A percentile compares a stretch with the other conserved stretches of the same genome.
phyloP scores from a whole-genome alignment of 2,797 vertebrate genomes.

The Anas bernieri region DNA sequence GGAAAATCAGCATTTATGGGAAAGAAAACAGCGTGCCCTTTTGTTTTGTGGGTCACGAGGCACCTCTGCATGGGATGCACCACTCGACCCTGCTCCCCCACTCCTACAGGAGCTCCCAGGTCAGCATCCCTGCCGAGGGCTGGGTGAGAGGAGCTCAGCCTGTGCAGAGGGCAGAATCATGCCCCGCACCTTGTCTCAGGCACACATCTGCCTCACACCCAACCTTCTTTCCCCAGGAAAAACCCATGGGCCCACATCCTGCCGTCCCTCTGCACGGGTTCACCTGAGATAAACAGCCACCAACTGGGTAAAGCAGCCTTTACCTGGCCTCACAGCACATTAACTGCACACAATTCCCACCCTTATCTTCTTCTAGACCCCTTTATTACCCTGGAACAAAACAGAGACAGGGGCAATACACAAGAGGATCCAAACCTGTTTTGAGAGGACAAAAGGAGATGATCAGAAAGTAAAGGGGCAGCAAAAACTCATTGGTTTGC shows the following conservation, averaged over 20 bases:
- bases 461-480: neutral
- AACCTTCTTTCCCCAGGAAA: neutral
- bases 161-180: neutral
- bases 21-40: neutral
- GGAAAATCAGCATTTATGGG: neutral
- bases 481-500: neutral
- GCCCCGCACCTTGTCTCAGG: neutral
- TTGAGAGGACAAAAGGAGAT: neutral
- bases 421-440: neutral
- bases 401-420: neutral
- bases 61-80: neutral
- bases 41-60: neutral
- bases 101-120: neutral
- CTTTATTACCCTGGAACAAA: neutral
- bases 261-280: neutral
- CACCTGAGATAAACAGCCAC: neutral
- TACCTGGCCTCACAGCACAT: neutral
- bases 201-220: accelerated
- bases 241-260: neutral
- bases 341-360: neutral
- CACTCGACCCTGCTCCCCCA: neutral
- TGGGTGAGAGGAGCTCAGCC: accelerated
- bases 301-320: neutral
- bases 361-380: neutral
- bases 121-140: neutral